phyloP scores from a whole-genome alignment of 53 echinoderm and acorn worm genomes.

The Mesocentrotus franciscanus region DNA sequence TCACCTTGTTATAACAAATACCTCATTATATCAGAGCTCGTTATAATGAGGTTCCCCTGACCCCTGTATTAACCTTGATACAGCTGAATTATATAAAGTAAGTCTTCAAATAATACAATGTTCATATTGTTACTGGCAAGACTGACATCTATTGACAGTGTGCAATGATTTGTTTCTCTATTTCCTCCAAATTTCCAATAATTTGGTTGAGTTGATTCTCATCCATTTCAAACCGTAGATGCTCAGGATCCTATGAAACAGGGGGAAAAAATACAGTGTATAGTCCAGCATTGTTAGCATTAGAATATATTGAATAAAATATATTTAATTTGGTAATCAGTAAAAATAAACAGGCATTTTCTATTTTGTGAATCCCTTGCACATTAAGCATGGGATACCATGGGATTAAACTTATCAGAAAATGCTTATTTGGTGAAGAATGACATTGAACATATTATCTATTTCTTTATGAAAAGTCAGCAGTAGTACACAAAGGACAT shows the following conservation, averaged over 20 bases:
- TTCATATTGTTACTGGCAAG: neutral
- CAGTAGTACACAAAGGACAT: too few relatives aligned
- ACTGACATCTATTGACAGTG: constrained; percentile 50
- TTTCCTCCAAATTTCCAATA: constrained; percentile 83
- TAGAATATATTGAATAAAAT: neutral
- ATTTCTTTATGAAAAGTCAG: too few relatives aligned
- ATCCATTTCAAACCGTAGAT: constrained; percentile 98
- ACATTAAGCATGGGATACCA: too few relatives aligned
- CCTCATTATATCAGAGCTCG: too few relatives aligned
- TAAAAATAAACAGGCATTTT: neutral
- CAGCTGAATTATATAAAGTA: neutral
- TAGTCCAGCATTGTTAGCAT: neutral
- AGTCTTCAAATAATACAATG: neutral
- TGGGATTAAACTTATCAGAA: too few relatives aligned
- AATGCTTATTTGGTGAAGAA: too few relatives aligned
- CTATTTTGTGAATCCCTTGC: too few relatives aligned
- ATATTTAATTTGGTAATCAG: neutral
- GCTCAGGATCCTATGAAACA: constrained; percentile 75
- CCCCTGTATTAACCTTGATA: neutral
- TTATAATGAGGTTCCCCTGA: too few relatives aligned
- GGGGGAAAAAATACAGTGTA: too few relatives aligned
- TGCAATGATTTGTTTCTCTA: constrained; percentile 72
- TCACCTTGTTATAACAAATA: too few relatives aligned
- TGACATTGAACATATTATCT: too few relatives aligned
- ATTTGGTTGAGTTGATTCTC: constrained; percentile 82